Conservation (phyloP, 2,113 vertebrate genomes). For the Megaleporinus macrocephalus region DNA sequence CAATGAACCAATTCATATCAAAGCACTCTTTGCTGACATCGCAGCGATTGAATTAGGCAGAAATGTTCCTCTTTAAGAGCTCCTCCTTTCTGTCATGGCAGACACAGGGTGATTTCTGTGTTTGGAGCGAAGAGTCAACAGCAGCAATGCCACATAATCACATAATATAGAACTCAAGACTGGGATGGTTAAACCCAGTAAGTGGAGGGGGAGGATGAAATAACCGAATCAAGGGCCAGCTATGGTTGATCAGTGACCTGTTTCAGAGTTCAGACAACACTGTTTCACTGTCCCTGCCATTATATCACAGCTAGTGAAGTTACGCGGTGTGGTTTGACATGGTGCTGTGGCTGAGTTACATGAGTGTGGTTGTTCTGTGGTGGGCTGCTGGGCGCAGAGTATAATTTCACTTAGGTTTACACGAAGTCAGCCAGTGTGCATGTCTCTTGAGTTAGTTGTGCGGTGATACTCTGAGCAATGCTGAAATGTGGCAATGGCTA, state of each 20-base stretch:
- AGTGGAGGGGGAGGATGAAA: conserved; percentile 1
- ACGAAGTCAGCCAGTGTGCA: background rate
- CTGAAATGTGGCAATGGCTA: background rate
- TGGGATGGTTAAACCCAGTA: background rate
- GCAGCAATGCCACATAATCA: background rate
- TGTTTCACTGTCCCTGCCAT: background rate
- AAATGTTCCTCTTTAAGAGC: too few species aligned
- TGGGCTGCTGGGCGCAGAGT: background rate
- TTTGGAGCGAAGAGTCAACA: background rate
- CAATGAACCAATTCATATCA: too few species aligned
- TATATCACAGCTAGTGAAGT: background rate
- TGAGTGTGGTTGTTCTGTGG: background rate
- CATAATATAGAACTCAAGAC: background rate
- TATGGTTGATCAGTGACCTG: background rate
- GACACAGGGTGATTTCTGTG: background rate
- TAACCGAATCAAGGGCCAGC: background rate
- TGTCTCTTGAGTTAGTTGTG: background rate
- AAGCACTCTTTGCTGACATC: too few species aligned
- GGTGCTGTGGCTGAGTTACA: background rate
- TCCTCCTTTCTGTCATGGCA: background rate
- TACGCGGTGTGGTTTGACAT: background rate
- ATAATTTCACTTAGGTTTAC: conserved; percentile 1
- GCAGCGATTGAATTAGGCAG: too few species aligned
- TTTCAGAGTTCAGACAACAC: background rate
- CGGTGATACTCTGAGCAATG: conserved; percentile 9